Evolutionary conservation across 2,113 vertebrate species (phyloP), one percentile per base, ranked within the genome.

Genomic region (Laticauda colubrina): DNA sequence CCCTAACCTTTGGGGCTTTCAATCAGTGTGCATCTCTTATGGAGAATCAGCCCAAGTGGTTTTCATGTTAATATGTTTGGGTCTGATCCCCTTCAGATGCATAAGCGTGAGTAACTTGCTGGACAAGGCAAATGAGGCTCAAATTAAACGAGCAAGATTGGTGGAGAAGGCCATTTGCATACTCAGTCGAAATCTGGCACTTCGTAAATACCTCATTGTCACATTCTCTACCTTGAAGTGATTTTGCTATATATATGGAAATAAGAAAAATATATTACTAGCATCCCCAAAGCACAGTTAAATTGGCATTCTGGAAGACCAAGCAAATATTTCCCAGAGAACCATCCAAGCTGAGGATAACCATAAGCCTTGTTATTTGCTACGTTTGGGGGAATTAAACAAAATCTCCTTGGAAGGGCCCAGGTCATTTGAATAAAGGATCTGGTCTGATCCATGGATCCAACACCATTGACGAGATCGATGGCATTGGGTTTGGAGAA

Each of bases 211-310:
- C 53, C 10, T 43, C 85, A 21, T 18, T 53, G 34, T 85, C 14
- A 7, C 81, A 81, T 88, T 91, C 88, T 85, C 86, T 91, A 85
- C 86, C 75, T 88, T 48, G 34, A 64, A n/a, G 39, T 51, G 90
- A 34, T 12, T 93, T 89, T 24, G 56, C 86, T 91, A 88, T 93
- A 24, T 91, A 93, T 93, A 91, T 93, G 93, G 90, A 91, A 91
- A 93, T 93, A 45, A 55, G 69, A 81, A 29, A 69, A n/a, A 45
- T 39, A 51, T 88, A 91, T 91, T 43, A 12, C 61, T 88, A 21
- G 18, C 53, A 39, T 91, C 59, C 85, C 26, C 85, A 81, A 91
- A 88, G 56, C 54, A 39, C 45, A 85, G 56, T 59, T 88, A 14
- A 26, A 56, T 75, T 61, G 54, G 24, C 56, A 45, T 12, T 24